A percentile compares a stretch with the other conserved stretches of the same genome.
phyloP scores from a whole-genome alignment of 2,797 vertebrate genomes.

The Tadarida brasiliensis region DNA sequence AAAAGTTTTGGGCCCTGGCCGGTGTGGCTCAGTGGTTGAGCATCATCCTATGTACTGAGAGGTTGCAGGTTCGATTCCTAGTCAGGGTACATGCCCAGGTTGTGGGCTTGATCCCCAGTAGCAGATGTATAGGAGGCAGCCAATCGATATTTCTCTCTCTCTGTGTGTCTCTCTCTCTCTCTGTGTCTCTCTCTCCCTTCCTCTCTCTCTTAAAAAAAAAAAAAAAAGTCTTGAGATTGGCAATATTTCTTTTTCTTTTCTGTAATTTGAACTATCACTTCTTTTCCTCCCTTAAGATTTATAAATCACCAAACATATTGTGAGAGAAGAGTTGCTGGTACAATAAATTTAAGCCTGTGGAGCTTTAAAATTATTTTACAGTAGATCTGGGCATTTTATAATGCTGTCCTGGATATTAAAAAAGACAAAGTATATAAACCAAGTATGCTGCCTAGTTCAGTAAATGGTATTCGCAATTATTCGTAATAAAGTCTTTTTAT shows the following conservation, averaged over 20 bases:
- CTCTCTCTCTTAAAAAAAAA: background rate
- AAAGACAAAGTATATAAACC: constrained; percentile 8
- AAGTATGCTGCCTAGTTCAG: background rate
- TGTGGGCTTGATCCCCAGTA: no score
- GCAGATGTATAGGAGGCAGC: no score
- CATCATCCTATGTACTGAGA: no score
- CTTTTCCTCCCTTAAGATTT: constrained; percentile 50
- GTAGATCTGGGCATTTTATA: background rate
- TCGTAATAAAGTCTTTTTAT: constrained; percentile 23
- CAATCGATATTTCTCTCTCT: no score
- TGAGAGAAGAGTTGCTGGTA: constrained; percentile 43
- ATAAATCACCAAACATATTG: background rate
- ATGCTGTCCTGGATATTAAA: constrained; percentile 5
- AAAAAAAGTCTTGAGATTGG: background rate
- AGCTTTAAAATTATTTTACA: constrained; percentile 28
- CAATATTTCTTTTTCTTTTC: constrained; percentile 23
- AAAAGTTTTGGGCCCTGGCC: background rate
- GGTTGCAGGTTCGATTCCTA: no score
- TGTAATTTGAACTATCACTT: constrained; percentile 26
- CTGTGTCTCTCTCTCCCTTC: no score
- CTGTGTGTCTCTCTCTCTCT: no score
- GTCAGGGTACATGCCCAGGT: no score
- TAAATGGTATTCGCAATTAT: constrained; percentile 14
- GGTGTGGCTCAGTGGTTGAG: no score
- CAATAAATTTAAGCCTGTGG: background rate